A percentile compares a stretch with the other conserved stretches of the same genome.
phyloP scores from a whole-genome alignment of 2,797 vertebrate species.

The Alosa sapidissima region DNA sequence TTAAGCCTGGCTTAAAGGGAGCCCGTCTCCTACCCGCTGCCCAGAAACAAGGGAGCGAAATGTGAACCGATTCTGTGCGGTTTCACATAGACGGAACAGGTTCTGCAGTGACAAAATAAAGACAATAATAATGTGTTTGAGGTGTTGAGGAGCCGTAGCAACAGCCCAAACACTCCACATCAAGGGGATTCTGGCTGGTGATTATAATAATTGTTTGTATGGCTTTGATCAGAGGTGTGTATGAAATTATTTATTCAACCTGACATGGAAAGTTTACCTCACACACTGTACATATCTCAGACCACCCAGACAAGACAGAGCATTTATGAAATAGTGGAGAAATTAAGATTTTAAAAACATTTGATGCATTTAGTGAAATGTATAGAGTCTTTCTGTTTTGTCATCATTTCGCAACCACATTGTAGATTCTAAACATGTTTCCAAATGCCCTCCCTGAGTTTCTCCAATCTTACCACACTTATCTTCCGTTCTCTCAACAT shows the following conservation, averaged over 20 bases:
- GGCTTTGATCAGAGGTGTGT: conserved; percentile 1
- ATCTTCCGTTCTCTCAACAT: neutral
- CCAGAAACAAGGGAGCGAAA: conserved; percentile 54
- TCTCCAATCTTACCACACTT: neutral
- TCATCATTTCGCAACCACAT: neutral
- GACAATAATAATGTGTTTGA: neutral
- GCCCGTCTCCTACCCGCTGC: conserved; percentile 41
- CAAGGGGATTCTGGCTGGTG: neutral
- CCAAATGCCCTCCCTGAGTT: neutral
- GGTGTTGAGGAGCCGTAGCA: neutral
- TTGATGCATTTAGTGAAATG: neutral
- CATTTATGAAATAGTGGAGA: neutral
- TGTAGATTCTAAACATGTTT: neutral
- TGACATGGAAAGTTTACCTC: conserved; percentile 3
- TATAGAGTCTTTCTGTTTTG: neutral
- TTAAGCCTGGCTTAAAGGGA: conserved; percentile 53
- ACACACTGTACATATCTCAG: neutral
- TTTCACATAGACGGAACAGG: neutral
- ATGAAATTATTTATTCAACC: neutral
- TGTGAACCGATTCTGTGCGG: conserved; percentile 45
- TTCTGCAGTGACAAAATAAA: conserved; percentile 27
- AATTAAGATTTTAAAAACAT: neutral
- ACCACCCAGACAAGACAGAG: neutral
- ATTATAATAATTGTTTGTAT: neutral
- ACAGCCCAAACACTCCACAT: conserved; percentile 2